Conservation (phyloP, 2,113 vertebrate genomes). For the Loxodonta africana region DNA sequence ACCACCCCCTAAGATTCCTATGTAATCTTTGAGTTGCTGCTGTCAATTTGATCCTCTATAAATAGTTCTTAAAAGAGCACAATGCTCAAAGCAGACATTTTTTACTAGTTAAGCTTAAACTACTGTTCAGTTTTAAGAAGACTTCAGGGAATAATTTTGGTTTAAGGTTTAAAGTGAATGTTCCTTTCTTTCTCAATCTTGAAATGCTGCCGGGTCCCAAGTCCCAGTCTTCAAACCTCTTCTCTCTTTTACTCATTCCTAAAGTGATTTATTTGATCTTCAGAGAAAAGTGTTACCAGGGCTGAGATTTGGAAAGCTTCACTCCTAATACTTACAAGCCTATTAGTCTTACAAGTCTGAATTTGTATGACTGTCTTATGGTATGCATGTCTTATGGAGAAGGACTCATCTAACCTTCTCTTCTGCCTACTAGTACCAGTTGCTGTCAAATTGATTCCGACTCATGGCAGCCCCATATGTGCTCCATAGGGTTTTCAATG, state of each 20-base stretch:
- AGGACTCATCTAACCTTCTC: neutral
- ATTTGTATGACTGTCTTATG: neutral
- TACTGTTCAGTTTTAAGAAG: no score
- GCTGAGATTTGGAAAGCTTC: constrained; percentile 4
- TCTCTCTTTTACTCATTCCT: neutral
- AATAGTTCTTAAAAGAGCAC: no score
- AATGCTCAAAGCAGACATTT: no score
- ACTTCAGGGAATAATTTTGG: no score
- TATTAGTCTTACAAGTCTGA: neutral
- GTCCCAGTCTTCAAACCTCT: neutral
- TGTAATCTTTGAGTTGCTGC: no score
- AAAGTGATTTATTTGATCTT: neutral
- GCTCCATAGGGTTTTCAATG: no score
- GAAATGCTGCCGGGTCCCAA: neutral
- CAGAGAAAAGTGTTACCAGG: neutral
- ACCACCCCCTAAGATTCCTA: no score
- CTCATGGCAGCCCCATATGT: no score
- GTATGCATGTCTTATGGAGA: neutral
- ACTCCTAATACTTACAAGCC: neutral
- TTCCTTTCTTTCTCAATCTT: neutral
- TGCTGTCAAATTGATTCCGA: no score
- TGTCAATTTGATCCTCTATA: neutral
- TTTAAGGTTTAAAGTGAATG: no score
- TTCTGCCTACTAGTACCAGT: neutral
- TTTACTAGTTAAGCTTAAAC: no score